These are phyloP conservation scores for Montipora cactus DNA, from an alignment of 64 coral and sea anemone species.

Conservation along the genomic window DNA sequence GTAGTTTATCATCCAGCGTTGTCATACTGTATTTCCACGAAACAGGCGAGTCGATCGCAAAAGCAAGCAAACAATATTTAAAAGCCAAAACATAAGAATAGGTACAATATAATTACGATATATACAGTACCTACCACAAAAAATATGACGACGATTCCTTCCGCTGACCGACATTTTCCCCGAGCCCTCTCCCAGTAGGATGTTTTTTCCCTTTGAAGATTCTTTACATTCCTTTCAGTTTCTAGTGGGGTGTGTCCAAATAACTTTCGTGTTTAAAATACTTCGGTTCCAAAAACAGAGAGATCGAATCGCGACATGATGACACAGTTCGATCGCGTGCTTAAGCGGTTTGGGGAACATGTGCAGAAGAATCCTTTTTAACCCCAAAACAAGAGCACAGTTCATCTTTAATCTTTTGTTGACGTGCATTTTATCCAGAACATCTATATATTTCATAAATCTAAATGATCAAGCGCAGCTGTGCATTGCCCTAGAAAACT, in stretches of 20 bases:
- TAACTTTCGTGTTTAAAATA: constrained; percentile 2
- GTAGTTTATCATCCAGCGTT: constrained; percentile 84
- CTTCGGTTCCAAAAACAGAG: neutral
- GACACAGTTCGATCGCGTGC: neutral
- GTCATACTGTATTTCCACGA: constrained; percentile 48
- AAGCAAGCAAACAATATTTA: too few relatives aligned
- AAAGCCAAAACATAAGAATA: too few relatives aligned
- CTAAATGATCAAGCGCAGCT: neutral
- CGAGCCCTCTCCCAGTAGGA: neutral
- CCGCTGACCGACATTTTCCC: neutral
- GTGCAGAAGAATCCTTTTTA: neutral
- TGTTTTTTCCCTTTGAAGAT: neutral
- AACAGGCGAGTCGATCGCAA: too few relatives aligned
- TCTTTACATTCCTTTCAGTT: neutral
- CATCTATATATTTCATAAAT: neutral
- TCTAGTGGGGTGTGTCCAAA: neutral
- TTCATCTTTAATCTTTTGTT: too few relatives aligned
- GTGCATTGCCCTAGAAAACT: neutral
- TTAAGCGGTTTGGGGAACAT: neutral
- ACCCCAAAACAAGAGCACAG: neutral
- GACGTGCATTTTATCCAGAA: neutral
- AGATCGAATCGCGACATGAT: neutral
- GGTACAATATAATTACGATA: too few relatives aligned
- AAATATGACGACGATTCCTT: neutral
- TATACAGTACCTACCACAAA: neutral